Evolutionary conservation across 2,888 invertebrate genomes (phyloP).

Genomic region (Chalcis sispes): DNA sequence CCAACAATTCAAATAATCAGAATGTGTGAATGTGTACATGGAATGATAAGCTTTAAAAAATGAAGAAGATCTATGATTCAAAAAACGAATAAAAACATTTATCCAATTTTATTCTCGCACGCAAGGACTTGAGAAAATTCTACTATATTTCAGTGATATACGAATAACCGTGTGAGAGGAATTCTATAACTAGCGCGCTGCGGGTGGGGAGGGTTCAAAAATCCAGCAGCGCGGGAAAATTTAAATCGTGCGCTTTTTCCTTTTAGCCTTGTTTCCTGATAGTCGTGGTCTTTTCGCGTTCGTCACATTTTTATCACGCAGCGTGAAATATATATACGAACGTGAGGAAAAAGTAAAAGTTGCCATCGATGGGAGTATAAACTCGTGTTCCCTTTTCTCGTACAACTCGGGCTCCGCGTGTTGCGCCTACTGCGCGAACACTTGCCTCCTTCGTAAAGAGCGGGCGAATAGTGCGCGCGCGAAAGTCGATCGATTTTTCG

Average conservation of each 20-base stretch:
- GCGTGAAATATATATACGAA: too few species aligned
- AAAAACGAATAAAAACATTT: too few species aligned
- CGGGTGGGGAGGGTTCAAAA: not conserved
- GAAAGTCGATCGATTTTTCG: constrained; percentile 31
- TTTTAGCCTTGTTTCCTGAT: not conserved
- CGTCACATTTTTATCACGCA: too few species aligned
- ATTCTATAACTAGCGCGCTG: constrained; percentile 8
- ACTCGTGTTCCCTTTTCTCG: not conserved
- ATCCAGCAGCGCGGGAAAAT: constrained; percentile 20
- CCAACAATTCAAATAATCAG: not conserved
- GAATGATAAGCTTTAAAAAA: not conserved
- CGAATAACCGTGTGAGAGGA: constrained; percentile 16
- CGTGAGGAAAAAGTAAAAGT: not conserved
- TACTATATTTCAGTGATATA: too few species aligned
- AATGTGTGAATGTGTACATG: not conserved
- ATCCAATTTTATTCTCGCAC: too few species aligned
- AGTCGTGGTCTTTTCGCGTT: too few species aligned
- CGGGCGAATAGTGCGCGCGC: too few species aligned
- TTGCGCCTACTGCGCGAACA: too few species aligned
- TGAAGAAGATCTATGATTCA: not conserved
- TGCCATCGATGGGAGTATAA: too few species aligned
- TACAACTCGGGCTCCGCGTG: not conserved
- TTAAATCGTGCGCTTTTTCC: constrained; percentile 26
- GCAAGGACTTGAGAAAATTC: too few species aligned
- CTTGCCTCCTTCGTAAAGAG: too few species aligned